Evolutionary conservation across 2,888 invertebrate genomes (phyloP).

Genomic region (Entomobrya multifasciata): DNA sequence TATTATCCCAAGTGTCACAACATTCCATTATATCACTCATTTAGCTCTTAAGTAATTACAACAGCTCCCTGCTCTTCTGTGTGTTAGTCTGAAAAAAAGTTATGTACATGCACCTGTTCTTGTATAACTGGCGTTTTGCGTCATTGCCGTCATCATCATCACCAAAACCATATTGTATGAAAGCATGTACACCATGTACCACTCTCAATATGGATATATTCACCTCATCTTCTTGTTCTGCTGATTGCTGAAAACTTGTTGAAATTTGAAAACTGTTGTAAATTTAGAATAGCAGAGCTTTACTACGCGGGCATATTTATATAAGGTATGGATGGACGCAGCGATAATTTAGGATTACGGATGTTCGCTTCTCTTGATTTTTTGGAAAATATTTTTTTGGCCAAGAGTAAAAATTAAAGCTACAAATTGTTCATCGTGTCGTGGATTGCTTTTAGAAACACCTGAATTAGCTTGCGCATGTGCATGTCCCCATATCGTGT

Average conservation of each 20-base stretch:
- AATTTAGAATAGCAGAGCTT: background rate
- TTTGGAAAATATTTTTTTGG: background rate
- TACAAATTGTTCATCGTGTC: background rate
- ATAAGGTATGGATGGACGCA: background rate
- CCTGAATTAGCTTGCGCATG: background rate
- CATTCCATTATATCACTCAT: conserved; percentile 12
- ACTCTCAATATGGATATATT: background rate
- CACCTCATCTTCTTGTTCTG: background rate
- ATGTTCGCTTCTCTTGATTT: background rate
- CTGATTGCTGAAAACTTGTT: too few species aligned
- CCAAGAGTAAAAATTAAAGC: background rate
- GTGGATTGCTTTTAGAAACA: background rate
- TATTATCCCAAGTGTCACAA: conserved; percentile 9
- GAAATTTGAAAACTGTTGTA: too few species aligned
- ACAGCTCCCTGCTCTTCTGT: background rate
- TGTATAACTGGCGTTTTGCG: background rate
- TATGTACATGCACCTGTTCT: background rate
- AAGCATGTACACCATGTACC: conserved; percentile 12
- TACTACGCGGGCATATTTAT: background rate
- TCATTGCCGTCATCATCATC: conserved; percentile 13
- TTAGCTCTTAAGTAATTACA: background rate
- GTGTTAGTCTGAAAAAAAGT: too few species aligned
- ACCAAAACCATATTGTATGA: background rate
- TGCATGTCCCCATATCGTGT: background rate
- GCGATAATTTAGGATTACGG: conserved; percentile 17